phyloP scores from a whole-genome alignment of 2,888 invertebrate genomes.

The Stenchaetothrips biformis region DNA sequence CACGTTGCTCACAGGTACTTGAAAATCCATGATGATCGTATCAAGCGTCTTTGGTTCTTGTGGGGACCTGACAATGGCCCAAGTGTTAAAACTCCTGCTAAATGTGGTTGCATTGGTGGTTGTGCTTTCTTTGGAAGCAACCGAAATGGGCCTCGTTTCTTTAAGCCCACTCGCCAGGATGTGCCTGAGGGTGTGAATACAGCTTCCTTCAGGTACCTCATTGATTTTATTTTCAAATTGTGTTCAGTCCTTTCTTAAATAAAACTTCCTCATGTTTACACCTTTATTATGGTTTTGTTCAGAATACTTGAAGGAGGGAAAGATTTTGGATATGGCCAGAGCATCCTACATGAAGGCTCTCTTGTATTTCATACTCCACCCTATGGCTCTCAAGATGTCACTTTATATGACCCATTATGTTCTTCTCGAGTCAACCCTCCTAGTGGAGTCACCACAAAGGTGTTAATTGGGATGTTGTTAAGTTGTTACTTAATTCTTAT shows the following conservation, averaged over 20 bases:
- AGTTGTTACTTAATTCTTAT: too few species aligned
- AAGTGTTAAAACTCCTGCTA: conserved; percentile 57
- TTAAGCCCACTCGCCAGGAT: conserved; percentile 77
- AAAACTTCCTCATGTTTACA: background rate
- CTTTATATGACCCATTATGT: conserved; percentile 37
- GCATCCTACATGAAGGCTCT: conserved; percentile 79
- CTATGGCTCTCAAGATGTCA: conserved; percentile 70
- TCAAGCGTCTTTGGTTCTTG: conserved; percentile 87
- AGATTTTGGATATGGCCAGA: conserved; percentile 91
- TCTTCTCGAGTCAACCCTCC: background rate
- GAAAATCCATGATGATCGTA: conserved; percentile 75
- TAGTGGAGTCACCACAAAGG: background rate
- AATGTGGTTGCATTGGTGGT: conserved; percentile 94
- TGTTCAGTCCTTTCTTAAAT: conserved; percentile 16
- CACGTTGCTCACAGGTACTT: conserved; percentile 52
- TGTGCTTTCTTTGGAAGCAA: conserved; percentile 92
- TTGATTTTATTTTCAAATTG: background rate
- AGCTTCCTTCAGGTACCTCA: conserved; percentile 62
- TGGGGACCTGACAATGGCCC: conserved; percentile 70
- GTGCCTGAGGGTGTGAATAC: conserved; percentile 76
- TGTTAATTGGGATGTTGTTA: background rate
- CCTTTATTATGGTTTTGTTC: conserved; percentile 35
- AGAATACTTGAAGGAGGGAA: conserved; percentile 69
- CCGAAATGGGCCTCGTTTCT: conserved; percentile 80
- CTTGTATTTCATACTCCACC: conserved; percentile 88